Evolutionary conservation across 2,113 vertebrate species (phyloP).

Genomic region (Coreoperca whiteheadi): DNA sequence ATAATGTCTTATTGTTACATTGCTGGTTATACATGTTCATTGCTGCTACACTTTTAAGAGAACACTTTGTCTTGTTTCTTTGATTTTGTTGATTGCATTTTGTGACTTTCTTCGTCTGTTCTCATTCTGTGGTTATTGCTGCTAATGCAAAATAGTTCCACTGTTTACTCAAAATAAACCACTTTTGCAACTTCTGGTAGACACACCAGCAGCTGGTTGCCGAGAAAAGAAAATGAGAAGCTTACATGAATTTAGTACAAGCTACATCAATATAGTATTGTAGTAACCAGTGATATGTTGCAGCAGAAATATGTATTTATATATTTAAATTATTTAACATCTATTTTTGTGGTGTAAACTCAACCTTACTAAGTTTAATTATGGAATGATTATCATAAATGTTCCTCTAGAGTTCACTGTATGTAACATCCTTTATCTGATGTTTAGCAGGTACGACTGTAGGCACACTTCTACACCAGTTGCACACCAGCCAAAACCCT

Average conservation of each 20-base stretch:
- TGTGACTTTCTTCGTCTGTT: neutral
- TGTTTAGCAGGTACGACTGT: neutral
- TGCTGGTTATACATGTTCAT: neutral
- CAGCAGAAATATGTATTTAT: neutral
- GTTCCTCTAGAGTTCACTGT: neutral
- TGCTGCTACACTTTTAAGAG: neutral
- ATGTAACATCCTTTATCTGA: neutral
- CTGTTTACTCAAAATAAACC: neutral
- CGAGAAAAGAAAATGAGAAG: neutral
- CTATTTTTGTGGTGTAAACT: neutral
- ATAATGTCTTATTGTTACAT: neutral
- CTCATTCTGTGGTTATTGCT: neutral
- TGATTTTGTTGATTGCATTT: neutral
- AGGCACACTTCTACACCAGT: neutral
- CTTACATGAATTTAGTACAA: neutral
- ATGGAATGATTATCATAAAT: neutral
- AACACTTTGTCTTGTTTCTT: neutral
- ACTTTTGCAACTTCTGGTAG: neutral
- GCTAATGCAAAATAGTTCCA: slow-evolving; percentile 11
- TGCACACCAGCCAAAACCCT: neutral
- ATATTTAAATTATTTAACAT: neutral
- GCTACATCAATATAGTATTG: neutral
- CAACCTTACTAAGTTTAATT: neutral
- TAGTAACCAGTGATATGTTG: neutral
- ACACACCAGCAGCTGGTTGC: neutral